phyloP scores from a whole-genome alignment of 53 echinoderm and acorn worm species.

The Actinopyga echinites region DNA sequence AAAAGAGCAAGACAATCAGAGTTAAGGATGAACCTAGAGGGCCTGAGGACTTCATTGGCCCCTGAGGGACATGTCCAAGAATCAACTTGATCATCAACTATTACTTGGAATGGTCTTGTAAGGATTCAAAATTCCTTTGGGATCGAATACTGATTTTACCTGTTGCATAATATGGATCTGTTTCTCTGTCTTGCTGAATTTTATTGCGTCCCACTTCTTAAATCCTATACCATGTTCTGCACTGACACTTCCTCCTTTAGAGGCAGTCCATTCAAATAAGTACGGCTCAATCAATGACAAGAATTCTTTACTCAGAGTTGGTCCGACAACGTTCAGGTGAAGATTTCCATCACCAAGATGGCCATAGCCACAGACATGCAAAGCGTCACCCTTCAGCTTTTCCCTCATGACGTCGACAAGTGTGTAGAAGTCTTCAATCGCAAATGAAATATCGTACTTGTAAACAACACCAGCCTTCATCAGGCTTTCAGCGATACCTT shows the following conservation, averaged over 20 bases:
- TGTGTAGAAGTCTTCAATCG: too few species aligned
- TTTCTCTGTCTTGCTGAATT: constrained; percentile 70
- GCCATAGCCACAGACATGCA: constrained; percentile 76
- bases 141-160: constrained; percentile 80
- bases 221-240: constrained; percentile 96
- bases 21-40: too few species aligned
- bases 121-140: constrained; percentile 88
- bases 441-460: too few species aligned
- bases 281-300: constrained; percentile 76
- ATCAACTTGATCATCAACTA: too few species aligned
- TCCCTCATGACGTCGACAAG: too few species aligned
- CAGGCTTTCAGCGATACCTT: too few species aligned
- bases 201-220: constrained; percentile 81
- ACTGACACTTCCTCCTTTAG: constrained; percentile 78
- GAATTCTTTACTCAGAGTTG: constrained; percentile 55
- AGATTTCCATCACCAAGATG: constrained; percentile 94
- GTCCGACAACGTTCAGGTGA: constrained; percentile 78
- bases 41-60: too few species aligned
- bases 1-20: too few species aligned
- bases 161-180: constrained; percentile 73
- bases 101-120: too few species aligned
- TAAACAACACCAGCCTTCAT: too few species aligned
- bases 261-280: constrained; percentile 76
- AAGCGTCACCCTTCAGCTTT: constrained; percentile 15
- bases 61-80: too few species aligned